Evolutionary conservation across 1,140 invertebrate species (phyloP).

Genomic region (Drosophila erecta): DNA sequence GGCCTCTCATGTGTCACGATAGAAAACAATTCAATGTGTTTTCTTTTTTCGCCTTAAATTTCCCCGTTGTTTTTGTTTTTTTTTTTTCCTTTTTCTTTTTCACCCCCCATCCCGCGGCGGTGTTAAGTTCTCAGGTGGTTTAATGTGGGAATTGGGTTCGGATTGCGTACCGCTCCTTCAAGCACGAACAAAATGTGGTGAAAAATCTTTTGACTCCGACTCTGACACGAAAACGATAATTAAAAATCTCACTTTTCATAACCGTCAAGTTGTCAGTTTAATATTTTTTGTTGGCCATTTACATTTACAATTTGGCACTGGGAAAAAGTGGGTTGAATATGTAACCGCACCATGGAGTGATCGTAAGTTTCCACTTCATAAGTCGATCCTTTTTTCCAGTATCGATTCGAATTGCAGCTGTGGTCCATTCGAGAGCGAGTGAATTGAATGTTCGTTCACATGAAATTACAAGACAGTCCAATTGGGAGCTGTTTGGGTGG

Average conservation of each 20-base stretch:
- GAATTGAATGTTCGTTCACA: constrained; percentile 67
- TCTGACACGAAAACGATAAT: constrained; percentile 49
- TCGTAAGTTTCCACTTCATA: not conserved
- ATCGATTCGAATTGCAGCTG: constrained; percentile 48
- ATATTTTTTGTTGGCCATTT: constrained; percentile 3
- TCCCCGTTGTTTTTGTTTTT: not conserved
- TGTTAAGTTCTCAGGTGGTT: constrained; percentile 38
- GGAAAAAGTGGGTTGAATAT: not conserved
- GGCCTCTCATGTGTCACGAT: constrained; percentile 66
- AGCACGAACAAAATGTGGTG: not conserved
- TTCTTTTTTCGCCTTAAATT: constrained; percentile 24
- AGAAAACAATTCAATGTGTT: constrained; percentile 50
- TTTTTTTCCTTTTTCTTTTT: not conserved
- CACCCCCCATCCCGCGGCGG: not conserved
- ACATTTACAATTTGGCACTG: constrained; percentile 17
- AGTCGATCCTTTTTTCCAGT: constrained; percentile 7
- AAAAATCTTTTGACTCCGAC: constrained; percentile 1
- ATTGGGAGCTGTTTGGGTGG: not conserved
- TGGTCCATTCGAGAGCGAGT: constrained; percentile 2
- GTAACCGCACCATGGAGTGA: not conserved
- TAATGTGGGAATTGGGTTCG: constrained; percentile 29
- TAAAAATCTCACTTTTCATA: constrained; percentile 59
- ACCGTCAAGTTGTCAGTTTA: constrained; percentile 31
- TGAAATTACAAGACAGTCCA: constrained; percentile 66
- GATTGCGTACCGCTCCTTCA: constrained; percentile 14